A percentile compares a stretch with the other conserved stretches of the same genome.
These are phyloP conservation scores for Ifrita kowaldi DNA, from an alignment of 2,113 vertebrate genomes.

Conservation along the genomic window DNA sequence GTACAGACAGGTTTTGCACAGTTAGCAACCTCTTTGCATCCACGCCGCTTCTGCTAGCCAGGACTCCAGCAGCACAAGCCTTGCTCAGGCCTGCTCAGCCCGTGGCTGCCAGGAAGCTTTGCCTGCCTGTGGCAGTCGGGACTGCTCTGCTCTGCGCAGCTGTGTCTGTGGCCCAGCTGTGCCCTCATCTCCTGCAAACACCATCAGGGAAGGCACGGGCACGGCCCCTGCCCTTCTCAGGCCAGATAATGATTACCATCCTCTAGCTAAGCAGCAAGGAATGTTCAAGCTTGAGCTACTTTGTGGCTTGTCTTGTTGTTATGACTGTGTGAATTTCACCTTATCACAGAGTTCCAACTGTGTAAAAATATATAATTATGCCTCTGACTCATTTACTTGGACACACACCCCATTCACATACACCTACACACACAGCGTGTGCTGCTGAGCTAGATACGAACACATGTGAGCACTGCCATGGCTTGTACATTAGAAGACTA, in stretches of 20 bases:
- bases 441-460: conserved; percentile 27
- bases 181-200: not conserved
- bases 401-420: conserved; percentile 34
- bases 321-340: conserved; percentile 32
- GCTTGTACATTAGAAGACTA: conserved; percentile 1
- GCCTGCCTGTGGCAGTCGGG: not conserved
- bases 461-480: conserved; percentile 6
- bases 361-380: conserved; percentile 40
- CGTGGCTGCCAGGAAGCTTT: not conserved
- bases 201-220: not conserved
- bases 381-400: conserved; percentile 58
- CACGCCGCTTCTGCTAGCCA: not conserved
- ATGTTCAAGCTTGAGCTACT: not conserved
- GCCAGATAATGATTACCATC: not conserved
- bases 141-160: not conserved
- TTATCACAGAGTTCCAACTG: conserved; percentile 41
- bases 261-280: not conserved
- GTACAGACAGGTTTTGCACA: not conserved
- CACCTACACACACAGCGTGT: conserved; percentile 9
- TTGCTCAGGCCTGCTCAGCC: not conserved
- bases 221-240: not conserved
- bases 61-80: not conserved
- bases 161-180: not conserved
- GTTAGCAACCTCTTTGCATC: not conserved
- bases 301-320: not conserved